Conservation (phyloP, 2,888 invertebrate species). For the Choreutis nemorana region DNA sequence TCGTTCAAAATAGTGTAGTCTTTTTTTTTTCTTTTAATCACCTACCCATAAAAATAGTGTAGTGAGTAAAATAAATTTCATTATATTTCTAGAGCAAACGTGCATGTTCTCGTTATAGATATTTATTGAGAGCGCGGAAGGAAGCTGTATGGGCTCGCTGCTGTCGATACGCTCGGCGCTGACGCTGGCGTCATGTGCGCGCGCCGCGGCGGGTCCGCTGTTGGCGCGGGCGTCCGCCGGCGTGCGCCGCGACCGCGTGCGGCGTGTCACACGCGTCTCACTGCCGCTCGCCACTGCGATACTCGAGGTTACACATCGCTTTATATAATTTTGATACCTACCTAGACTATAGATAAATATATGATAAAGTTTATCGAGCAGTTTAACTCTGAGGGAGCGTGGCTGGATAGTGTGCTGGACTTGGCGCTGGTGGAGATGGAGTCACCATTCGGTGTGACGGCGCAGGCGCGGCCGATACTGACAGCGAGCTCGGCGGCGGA, state of each 20-base stretch:
- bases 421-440: conserved; percentile 38
- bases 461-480: conserved; percentile 29
- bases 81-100: too few species aligned
- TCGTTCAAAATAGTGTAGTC: too few species aligned
- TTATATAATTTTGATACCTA: neutral
- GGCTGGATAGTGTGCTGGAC: conserved; percentile 17
- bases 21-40: too few species aligned
- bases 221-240: conserved; percentile 18
- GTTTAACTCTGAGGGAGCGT: conserved; percentile 13
- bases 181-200: conserved; percentile 27
- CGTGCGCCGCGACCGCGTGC: conserved; percentile 8
- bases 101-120: conserved; percentile 16
- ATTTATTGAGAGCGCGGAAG: conserved; percentile 24
- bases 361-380: too few species aligned
- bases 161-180: conserved; percentile 29
- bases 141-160: conserved; percentile 21
- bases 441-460: conserved; percentile 23
- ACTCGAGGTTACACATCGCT: neutral
- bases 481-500: conserved; percentile 25
- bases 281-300: conserved; percentile 7
- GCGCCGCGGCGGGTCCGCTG: conserved; percentile 16
- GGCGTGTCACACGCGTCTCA: conserved; percentile 14
- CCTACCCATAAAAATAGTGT: too few species aligned
- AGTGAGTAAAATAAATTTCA: too few species aligned
- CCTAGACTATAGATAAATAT: neutral